phyloP scores from a whole-genome alignment of 2,888 invertebrate species.

The Dioctria rufipes region DNA sequence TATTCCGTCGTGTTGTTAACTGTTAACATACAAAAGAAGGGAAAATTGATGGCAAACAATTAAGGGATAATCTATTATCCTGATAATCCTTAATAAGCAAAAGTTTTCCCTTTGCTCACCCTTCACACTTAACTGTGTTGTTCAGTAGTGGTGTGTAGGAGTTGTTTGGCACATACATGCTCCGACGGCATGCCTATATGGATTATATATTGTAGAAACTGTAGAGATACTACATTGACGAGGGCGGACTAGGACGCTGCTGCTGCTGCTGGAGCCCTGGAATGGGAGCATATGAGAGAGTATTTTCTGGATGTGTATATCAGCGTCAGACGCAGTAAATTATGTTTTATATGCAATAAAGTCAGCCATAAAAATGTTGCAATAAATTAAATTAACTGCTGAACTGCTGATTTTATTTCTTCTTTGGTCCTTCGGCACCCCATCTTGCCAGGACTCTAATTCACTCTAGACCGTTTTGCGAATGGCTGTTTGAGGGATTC shows the following conservation, averaged over 20 bases:
- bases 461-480: conserved; percentile 35
- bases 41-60: conserved; percentile 60
- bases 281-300: conserved; percentile 20
- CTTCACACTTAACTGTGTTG: background rate
- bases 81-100: conserved; percentile 61
- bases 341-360: conserved; percentile 73
- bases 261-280: background rate
- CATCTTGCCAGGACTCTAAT: conserved; percentile 21
- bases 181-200: too few relatives aligned
- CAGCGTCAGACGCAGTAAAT: conserved; percentile 68
- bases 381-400: conserved; percentile 72
- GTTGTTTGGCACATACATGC: background rate
- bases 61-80: conserved; percentile 60
- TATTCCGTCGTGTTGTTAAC: conserved; percentile 60
- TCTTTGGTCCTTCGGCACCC: conserved; percentile 22
- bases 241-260: conserved; percentile 7
- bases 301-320: conserved; percentile 55
- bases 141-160: conserved; percentile 1
- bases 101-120: conserved; percentile 52
- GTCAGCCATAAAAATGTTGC: conserved; percentile 72
- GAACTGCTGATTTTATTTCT: conserved; percentile 70
- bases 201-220: too few relatives aligned
- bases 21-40: conserved; percentile 59
- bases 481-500: conserved; percentile 45
- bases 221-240: background rate